Evolutionary conservation across 2,797 vertebrate genomes (phyloP), one percentile per base, ranked within the genome.

Genomic region (Cryptoblepharus egeriae): DNA sequence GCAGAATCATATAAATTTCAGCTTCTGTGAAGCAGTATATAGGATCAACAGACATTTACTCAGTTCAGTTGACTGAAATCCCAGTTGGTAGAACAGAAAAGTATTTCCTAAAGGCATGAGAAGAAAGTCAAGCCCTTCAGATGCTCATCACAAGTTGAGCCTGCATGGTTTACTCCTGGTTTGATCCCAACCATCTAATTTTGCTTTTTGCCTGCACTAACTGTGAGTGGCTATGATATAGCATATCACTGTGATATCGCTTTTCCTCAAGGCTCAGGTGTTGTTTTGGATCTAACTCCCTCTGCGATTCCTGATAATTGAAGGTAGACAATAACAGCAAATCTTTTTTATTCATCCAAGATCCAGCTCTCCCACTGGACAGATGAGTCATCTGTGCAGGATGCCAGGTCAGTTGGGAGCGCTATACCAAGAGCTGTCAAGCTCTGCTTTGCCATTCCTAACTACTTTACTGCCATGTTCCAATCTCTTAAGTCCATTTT

Each of bases 51-150:
- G n/a, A 30, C 7, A 32, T 32, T 61, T 61, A 49, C 37, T 63
- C 24, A 49, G 45, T 49, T 67, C 20, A 37, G n/a, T 58, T 35
- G 32, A 30, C 37, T n/a, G 28, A 67, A 18, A 57, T 11, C 32
- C 15, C 9, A 42, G 35, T 18, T 68, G 22, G 20, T 22, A 35
- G 10, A 9, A 18, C 30, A 45, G 28, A 68, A 75, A 58, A 58
- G 2, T 39, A 42, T 73, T 73, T 68, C 55, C 52, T 60, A 52
- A 37, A 20, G 39, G 30, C 13, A 69, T 58, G 72, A 69, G 76
- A 73, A 84, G 88, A 90, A 90, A 89, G 85, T 91, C 90, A 75
- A 37, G 32, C 3, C 81, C 64, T 76, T 8, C 45, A 85, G 77
- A 45, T 88, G 60, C 28, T 42, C 12, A 49, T 0, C n/a, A 83